These are phyloP conservation scores for Crocallis elinguaria DNA, from an alignment of 2,888 invertebrate species.

Conservation along the genomic window DNA sequence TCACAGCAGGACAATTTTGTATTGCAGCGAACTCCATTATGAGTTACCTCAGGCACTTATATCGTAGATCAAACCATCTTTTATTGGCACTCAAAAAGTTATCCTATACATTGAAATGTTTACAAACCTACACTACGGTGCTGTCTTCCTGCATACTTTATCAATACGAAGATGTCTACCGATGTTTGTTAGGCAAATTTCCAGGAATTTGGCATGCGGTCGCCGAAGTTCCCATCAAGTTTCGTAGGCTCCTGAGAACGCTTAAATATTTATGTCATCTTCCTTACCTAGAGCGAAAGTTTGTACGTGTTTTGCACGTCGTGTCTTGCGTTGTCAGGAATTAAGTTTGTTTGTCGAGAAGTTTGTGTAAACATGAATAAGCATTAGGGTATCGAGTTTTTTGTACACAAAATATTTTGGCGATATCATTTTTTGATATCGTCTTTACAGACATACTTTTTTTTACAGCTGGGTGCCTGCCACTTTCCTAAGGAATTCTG, in stretches of 20 bases:
- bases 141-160: slow-evolving; percentile 1
- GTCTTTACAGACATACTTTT: neutral
- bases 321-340: slow-evolving; percentile 6
- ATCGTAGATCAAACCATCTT: no score
- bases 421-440: neutral
- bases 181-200: slow-evolving; percentile 30
- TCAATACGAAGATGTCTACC: slow-evolving; percentile 1
- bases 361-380: slow-evolving; percentile 15
- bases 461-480: no score
- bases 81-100: no score
- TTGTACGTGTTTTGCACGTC: slow-evolving; percentile 33
- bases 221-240: slow-evolving; percentile 24
- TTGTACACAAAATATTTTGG: neutral
- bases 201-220: slow-evolving; percentile 31
- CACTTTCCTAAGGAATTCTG: no score
- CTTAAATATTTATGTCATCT: slow-evolving; percentile 37
- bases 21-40: no score
- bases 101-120: no score
- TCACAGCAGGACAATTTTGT: no score
- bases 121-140: neutral
- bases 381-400: neutral
- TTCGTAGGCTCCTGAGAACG: slow-evolving; percentile 22
- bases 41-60: no score
- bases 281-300: slow-evolving; percentile 22
- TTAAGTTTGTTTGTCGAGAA: slow-evolving; percentile 20